Conservation (phyloP, 2,888 invertebrate genomes). For the Drosophila vallismaia region DNA sequence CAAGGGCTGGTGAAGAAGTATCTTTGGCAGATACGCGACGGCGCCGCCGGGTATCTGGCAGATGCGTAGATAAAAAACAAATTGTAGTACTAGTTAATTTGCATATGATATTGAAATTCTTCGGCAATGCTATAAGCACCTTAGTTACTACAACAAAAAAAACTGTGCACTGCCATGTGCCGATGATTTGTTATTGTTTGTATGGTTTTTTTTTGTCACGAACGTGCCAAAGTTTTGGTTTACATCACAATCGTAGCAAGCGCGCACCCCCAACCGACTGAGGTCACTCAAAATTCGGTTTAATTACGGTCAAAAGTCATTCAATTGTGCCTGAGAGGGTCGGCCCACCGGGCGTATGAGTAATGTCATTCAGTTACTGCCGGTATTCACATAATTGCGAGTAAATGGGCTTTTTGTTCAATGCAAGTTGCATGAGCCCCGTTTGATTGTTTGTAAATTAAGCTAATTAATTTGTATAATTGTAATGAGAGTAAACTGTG, state of each 20-base stretch:
- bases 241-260: conserved; percentile 8
- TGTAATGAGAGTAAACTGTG: conserved; percentile 39
- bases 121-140: conserved; percentile 29
- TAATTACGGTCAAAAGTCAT: conserved; percentile 75
- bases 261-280: conserved; percentile 24
- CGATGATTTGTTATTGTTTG: conserved; percentile 11
- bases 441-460: conserved; percentile 72
- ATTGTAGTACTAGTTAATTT: conserved; percentile 39
- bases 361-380: conserved; percentile 39
- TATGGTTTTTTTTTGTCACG: conserved; percentile 3
- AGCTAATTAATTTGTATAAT: conserved; percentile 63
- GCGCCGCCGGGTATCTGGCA: conserved; percentile 20
- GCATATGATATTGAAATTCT: conserved; percentile 55
- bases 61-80: conserved; percentile 38
- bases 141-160: conserved; percentile 4
- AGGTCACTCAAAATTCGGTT: conserved; percentile 52
- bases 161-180: conserved; percentile 41
- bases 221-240: conserved; percentile 31
- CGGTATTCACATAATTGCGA: conserved; percentile 30
- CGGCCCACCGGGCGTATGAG: conserved; percentile 33
- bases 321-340: conserved; percentile 54
- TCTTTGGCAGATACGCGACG: background rate
- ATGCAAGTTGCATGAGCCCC: conserved; percentile 35
- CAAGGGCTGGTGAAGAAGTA: conserved; percentile 1
- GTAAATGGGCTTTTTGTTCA: conserved; percentile 46